Conservation (phyloP, 2,113 vertebrate species). For the Genyomyrus donnyi region DNA sequence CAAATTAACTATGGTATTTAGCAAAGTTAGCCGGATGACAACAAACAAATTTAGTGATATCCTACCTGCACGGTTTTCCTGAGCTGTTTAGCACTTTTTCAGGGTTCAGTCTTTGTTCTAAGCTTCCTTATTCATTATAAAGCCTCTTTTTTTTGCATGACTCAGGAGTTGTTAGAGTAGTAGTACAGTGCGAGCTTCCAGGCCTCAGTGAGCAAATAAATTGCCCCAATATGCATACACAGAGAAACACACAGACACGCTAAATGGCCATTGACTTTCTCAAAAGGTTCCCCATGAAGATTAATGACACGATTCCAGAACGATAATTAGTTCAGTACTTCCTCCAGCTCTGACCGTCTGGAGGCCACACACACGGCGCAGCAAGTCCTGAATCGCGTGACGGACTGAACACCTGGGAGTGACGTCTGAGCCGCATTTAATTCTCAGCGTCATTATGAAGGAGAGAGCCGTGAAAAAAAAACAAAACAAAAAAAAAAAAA, state of each 20-base stretch:
- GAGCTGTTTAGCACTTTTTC: neutral
- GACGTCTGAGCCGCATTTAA: neutral
- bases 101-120: neutral
- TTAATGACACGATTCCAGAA: slow-evolving; percentile 15
- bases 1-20: neutral
- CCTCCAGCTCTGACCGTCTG: neutral
- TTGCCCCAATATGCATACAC: slow-evolving; percentile 2
- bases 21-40: neutral
- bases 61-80: neutral
- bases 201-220: slow-evolving; percentile 9
- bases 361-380: neutral
- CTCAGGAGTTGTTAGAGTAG: neutral
- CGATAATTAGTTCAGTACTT: slow-evolving; percentile 8
- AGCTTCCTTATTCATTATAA: neutral
- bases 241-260: neutral
- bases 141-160: neutral
- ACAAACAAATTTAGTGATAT: neutral
- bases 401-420: neutral
- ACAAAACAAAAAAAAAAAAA: neutral
- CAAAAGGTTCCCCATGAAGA: slow-evolving; percentile 16
- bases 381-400: neutral
- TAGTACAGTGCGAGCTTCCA: neutral
- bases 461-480: neutral
- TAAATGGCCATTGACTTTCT: slow-evolving; percentile 19
- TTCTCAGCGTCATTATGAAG: neutral